Evolutionary conservation across 2,888 invertebrate genomes (phyloP).

Genomic region (Drosophila neonasuta): DNA sequence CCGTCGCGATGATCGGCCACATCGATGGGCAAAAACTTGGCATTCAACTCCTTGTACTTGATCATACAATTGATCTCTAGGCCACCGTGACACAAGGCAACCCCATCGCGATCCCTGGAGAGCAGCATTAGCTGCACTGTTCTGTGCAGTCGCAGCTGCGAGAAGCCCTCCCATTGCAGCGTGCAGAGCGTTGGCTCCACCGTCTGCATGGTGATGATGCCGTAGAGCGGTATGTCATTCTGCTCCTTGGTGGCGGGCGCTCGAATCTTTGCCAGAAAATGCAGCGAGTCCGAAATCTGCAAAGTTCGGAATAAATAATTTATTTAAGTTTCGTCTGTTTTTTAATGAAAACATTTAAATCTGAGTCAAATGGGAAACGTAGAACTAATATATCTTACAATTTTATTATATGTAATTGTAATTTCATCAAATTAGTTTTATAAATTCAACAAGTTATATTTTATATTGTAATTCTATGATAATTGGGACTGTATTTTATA

Average conservation of each 20-base stretch:
- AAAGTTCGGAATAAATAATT: not conserved
- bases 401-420: too few species aligned
- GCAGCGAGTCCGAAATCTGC: conserved; percentile 83
- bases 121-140: conserved; percentile 85
- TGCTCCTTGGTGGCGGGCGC: conserved; percentile 81
- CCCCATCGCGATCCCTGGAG: conserved; percentile 85
- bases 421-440: too few species aligned
- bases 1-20: conserved; percentile 86
- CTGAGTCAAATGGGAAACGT: too few species aligned
- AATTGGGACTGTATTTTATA: too few species aligned
- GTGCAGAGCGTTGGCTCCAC: conserved; percentile 85
- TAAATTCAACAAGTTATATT: too few species aligned
- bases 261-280: conserved; percentile 84
- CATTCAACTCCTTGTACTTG: conserved; percentile 83
- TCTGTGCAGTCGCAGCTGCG: conserved; percentile 85
- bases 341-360: too few species aligned
- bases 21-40: conserved; percentile 82
- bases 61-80: conserved; percentile 85
- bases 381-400: too few species aligned
- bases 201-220: conserved; percentile 86
- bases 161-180: conserved; percentile 83
- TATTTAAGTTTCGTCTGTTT: too few species aligned
- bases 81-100: conserved; percentile 87
- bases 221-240: conserved; percentile 83
- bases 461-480: too few species aligned